These are phyloP conservation scores for Scophthalmus maximus DNA, from an alignment of 2,113 vertebrate species.

Conservation along the genomic window DNA sequence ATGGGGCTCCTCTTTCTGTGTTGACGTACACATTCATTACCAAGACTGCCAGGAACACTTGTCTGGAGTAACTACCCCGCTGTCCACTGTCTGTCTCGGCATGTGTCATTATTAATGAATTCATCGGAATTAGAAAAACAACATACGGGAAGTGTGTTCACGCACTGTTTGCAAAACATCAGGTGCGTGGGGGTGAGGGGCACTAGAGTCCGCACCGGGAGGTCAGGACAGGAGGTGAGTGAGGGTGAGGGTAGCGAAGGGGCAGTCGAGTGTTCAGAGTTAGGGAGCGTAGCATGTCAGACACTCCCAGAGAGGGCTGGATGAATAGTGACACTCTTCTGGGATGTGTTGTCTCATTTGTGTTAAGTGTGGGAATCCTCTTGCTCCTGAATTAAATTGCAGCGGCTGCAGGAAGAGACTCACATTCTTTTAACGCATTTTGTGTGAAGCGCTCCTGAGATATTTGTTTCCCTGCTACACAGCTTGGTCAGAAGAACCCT, in stretches of 20 bases:
- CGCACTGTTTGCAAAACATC: conserved; percentile 40
- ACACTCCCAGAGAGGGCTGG: conserved; percentile 62
- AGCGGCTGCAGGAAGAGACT: conserved; percentile 1
- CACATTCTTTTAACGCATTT: not conserved
- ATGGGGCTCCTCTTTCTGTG: conserved; percentile 74
- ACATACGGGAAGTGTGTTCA: conserved; percentile 48
- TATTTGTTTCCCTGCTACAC: conserved; percentile 12
- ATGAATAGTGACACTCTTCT: conserved; percentile 58
- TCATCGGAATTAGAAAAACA: conserved; percentile 46
- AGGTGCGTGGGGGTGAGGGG: conserved; percentile 11
- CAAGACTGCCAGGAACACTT: conserved; percentile 77
- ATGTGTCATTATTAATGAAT: conserved; percentile 63
- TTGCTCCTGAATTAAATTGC: conserved; percentile 13
- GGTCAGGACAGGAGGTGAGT: conserved; percentile 50
- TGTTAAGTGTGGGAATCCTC: conserved; percentile 60
- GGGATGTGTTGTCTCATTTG: conserved; percentile 61
- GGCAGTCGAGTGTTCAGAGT: conserved; percentile 58
- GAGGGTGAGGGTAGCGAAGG: conserved; percentile 14
- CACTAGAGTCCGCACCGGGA: conserved; percentile 31
- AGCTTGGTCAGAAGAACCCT: conserved; percentile 16
- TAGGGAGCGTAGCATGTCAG: conserved; percentile 74
- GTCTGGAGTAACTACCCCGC: conserved; percentile 70
- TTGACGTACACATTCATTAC: conserved; percentile 86
- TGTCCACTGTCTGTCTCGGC: conserved; percentile 46
- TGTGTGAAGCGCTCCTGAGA: conserved; percentile 4